Evolutionary conservation across 1,140 invertebrate genomes (phyloP).

Genomic region (Habropoda laboriosa): DNA sequence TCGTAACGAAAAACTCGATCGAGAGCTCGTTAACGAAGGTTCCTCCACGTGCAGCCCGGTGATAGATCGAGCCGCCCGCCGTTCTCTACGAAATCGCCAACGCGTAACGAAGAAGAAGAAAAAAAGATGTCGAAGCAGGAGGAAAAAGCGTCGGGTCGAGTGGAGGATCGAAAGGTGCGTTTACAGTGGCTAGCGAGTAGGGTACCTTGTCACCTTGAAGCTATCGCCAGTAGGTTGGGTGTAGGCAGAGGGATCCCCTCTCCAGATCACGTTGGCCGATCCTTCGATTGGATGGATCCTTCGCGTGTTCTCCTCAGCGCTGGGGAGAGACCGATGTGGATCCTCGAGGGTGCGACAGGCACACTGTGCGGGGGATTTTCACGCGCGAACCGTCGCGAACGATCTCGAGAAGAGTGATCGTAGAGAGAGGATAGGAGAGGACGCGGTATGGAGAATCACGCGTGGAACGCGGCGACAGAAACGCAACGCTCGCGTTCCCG

Average conservation of each 20-base stretch:
- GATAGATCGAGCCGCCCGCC: constrained; percentile 18
- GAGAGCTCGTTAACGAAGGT: background rate
- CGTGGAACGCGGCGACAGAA: background rate
- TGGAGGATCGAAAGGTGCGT: constrained; percentile 39
- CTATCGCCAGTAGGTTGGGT: constrained; percentile 62
- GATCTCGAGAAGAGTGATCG: background rate
- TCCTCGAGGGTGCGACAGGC: too few species aligned
- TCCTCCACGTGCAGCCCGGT: too few species aligned
- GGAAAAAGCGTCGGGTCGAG: background rate
- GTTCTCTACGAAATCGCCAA: constrained; percentile 25
- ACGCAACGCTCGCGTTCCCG: constrained; percentile 26
- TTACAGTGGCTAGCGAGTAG: constrained; percentile 31
- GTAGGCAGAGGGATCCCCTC: constrained; percentile 62
- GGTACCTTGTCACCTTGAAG: constrained; percentile 66
- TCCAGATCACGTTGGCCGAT: constrained; percentile 34
- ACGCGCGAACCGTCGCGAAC: background rate
- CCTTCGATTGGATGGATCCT: constrained; percentile 63
- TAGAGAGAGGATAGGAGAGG: too few species aligned
- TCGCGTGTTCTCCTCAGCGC: too few species aligned
- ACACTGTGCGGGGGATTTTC: constrained; percentile 14
- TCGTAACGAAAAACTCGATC: constrained; percentile 3
- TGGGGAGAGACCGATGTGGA: too few species aligned
- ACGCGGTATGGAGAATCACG: background rate
- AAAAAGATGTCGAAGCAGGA: background rate
- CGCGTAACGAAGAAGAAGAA: background rate